phyloP scores from a whole-genome alignment of 1,140 invertebrate species.

The Antheraea pernyi region DNA sequence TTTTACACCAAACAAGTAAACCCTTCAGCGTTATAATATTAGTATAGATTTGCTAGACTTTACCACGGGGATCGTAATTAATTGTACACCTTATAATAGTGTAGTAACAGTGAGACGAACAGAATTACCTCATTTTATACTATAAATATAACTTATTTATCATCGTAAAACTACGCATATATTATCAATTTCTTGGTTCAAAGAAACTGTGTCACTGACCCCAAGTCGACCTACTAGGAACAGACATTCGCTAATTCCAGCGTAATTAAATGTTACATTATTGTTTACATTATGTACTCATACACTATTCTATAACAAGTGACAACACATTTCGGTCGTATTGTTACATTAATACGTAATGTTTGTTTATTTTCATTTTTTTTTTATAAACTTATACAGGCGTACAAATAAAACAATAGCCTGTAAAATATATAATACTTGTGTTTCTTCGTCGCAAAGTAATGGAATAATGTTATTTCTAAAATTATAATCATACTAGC shows the following conservation, averaged over 20 bases:
- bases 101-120: neutral
- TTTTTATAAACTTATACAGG: neutral
- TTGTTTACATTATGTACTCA: conserved; percentile 17
- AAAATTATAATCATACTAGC: no score
- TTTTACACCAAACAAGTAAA: no score
- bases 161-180: neutral
- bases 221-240: conserved; percentile 32
- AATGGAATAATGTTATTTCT: no score
- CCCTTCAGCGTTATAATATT: no score
- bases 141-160: neutral
- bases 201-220: conserved; percentile 9
- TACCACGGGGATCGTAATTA: no score
- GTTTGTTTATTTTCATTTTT: conserved; percentile 1
- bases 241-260: conserved; percentile 42
- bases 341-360: conserved; percentile 2
- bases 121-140: neutral
- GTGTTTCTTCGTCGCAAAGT: no score
- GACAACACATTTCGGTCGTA: neutral
- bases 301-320: conserved; percentile 1
- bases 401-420: neutral
- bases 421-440: neutral
- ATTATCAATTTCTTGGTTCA: neutral
- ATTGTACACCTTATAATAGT: neutral
- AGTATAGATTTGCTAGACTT: no score
- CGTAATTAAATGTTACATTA: conserved; percentile 43